Conservation (phyloP, 2,113 vertebrate genomes). For the Brachyhypopomus gauderio region DNA sequence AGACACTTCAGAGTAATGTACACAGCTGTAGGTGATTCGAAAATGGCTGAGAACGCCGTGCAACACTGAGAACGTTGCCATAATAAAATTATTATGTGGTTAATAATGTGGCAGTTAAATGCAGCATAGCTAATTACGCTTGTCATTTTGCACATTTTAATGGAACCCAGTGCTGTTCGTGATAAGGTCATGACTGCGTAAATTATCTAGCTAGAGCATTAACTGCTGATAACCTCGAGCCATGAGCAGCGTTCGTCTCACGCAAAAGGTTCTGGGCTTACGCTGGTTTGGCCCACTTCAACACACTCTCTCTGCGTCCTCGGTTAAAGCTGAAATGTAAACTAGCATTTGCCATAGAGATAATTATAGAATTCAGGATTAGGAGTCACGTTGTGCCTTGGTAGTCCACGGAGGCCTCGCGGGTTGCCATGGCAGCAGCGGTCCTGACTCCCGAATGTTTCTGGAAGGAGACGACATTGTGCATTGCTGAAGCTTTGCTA, state of each 20-base stretch:
- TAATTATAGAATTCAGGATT: conserved; percentile 55
- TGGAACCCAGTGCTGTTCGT: conserved; percentile 2
- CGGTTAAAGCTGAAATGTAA: conserved; percentile 54
- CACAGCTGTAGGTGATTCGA: not conserved
- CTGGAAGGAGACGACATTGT: conserved; percentile 44
- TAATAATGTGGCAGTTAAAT: not conserved
- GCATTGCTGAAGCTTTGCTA: conserved; percentile 2
- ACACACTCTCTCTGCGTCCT: conserved; percentile 28
- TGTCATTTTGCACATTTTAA: conserved; percentile 26
- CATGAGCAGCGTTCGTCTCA: not conserved
- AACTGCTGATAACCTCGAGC: conserved; percentile 26
- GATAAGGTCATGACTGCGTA: conserved; percentile 28
- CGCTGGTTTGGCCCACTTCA: conserved; percentile 26
- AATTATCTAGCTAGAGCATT: conserved; percentile 21
- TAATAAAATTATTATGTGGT: not conserved
- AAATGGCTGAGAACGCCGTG: too few relatives aligned
- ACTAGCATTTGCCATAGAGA: conserved; percentile 53
- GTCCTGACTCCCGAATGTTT: conserved; percentile 26
- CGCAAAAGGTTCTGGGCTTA: conserved; percentile 19
- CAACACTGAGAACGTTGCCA: not conserved
- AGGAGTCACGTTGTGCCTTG: conserved; percentile 45
- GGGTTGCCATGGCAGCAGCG: conserved; percentile 50
- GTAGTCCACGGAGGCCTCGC: conserved; percentile 39
- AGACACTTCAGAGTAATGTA: too few relatives aligned
- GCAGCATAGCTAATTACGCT: not conserved